phyloP scores from a whole-genome alignment of 2,888 invertebrate genomes.

The Plebejus melissa region DNA sequence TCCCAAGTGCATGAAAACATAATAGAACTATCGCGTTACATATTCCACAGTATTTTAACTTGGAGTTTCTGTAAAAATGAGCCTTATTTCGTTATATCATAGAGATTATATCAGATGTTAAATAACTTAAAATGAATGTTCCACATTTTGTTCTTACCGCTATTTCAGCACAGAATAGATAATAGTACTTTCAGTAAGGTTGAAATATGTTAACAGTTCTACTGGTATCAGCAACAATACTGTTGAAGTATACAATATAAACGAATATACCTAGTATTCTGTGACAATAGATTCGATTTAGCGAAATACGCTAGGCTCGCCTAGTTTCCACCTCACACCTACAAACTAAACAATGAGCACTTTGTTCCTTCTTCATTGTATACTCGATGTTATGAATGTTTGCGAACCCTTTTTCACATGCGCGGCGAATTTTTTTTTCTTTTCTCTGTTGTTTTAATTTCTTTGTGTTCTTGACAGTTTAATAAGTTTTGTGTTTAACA shows the following conservation, averaged over 20 bases:
- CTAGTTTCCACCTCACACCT: constrained; percentile 9
- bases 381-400: not conserved
- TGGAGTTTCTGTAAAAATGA: not conserved
- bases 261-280: no score
- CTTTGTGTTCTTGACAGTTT: not conserved
- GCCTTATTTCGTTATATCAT: not conserved
- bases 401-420: not conserved
- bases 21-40: not conserved
- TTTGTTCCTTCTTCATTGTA: not conserved
- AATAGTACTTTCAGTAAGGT: no score
- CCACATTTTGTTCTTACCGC: not conserved
- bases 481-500: not conserved
- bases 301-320: not conserved
- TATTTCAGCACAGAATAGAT: not conserved
- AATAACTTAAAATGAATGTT: not conserved
- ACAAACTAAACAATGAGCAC: constrained; percentile 11
- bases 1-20: not conserved
- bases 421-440: constrained; percentile 4
- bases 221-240: not conserved
- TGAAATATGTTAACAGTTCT: no score
- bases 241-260: not conserved
- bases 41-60: not conserved
- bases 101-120: not conserved
- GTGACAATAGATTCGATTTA: not conserved
- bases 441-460: not conserved